These are phyloP conservation scores for Ceratosolen fusciceps DNA, from an alignment of 1,140 invertebrate genomes.

Conservation along the genomic window DNA sequence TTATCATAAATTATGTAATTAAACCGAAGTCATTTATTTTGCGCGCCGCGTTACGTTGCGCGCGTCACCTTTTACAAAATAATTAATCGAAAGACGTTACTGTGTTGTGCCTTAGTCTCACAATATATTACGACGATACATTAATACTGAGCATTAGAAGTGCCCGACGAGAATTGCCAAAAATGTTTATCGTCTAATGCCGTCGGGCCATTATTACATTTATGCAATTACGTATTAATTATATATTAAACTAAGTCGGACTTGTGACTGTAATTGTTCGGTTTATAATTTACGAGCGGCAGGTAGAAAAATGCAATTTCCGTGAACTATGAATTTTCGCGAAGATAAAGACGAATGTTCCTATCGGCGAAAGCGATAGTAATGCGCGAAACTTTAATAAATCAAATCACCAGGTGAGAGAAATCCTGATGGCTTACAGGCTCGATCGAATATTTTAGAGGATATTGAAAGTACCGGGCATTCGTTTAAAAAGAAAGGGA, in stretches of 20 bases:
- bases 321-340: not conserved
- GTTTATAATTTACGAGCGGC: not conserved
- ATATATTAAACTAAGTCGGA: too few relatives aligned
- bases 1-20: not conserved
- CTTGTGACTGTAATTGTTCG: constrained; percentile 8
- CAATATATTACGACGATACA: not conserved
- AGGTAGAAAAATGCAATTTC: not conserved
- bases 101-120: not conserved
- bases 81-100: not conserved
- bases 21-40: not conserved
- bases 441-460: not conserved
- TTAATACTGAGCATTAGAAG: not conserved
- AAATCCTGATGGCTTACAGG: not conserved
- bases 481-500: too few relatives aligned
- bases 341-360: not conserved
- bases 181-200: too few relatives aligned
- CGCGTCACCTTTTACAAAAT: not conserved
- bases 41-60: not conserved
- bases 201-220: too few relatives aligned
- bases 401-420: not conserved
- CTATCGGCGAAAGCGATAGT: not conserved
- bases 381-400: not conserved
- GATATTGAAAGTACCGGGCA: too few relatives aligned
- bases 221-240: too few relatives aligned
- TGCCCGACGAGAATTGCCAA: not conserved